A percentile compares a stretch with the other conserved stretches of the same genome.
Conservation (phyloP, 2,888 invertebrate genomes). For the Athalia rosae region DNA sequence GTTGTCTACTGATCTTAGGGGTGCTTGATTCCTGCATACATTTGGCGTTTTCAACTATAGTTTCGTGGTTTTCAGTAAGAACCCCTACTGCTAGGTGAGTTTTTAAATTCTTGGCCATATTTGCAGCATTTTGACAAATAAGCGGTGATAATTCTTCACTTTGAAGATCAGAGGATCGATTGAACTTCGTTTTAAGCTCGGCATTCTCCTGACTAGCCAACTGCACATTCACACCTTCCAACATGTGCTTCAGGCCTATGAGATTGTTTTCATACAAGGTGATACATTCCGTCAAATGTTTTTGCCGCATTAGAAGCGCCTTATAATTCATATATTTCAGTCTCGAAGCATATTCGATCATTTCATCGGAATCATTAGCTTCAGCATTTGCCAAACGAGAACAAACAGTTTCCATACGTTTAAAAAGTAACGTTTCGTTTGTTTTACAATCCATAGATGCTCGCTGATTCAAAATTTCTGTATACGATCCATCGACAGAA, state of each 20-base stretch:
- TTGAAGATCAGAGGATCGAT: neutral
- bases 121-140: neutral
- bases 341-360: neutral
- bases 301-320: neutral
- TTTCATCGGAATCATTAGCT: neutral
- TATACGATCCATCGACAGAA: conserved; percentile 28
- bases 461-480: conserved; percentile 5
- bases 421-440: conserved; percentile 16
- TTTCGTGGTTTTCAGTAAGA: neutral
- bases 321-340: neutral
- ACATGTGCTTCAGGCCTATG: neutral
- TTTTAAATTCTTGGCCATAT: neutral
- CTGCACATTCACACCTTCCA: neutral
- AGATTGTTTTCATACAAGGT: neutral
- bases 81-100: neutral
- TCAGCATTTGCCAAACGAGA: neutral
- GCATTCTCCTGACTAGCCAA: neutral
- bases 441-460: neutral
- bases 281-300: neutral
- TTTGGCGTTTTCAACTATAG: neutral
- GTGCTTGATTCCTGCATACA: neutral
- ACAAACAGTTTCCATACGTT: neutral
- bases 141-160: neutral
- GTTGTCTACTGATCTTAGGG: neutral
- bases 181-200: neutral